Base-by-base conservation (phyloP, 2,888 invertebrate genomes). In the Aporophyla nigra region DNA sequence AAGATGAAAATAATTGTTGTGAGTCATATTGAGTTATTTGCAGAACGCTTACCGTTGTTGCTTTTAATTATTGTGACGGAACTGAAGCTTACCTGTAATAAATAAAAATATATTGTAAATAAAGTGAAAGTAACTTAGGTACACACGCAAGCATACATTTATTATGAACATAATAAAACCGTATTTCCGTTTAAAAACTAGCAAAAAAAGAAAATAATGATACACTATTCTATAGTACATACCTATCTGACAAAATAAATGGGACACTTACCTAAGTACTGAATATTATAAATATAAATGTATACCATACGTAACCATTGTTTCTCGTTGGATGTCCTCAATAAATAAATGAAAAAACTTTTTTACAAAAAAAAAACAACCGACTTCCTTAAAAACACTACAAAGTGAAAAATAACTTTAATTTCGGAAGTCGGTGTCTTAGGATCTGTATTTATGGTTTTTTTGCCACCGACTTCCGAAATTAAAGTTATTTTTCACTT, bases 21-120 rank as follows among this genome's bases (percentile, higher is more conserved):
- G 43, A 67, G 9, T 33, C 56, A n/a, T 54, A 40, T 10, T 49
- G 43, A 19, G 21, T 67, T 54, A 51, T 68, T 63, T 76, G 62
- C 24, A 67, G 56, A 53, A 71, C 21, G 72, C 73, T 84, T 82
- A 84, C 84, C 71, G 46, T 58, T 78, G 46, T 67, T 69, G 7
- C 49, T 54, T n/a, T 40, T 58, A 71, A 63, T 54, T 49, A 53
- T 46, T 66, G 62, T 78, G 72, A 24, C 49, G 40, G 65, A 62
- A 74, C 46, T 24, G 78, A 46, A 74, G 68, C 78, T 85, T 90
- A 90, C 90, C 90, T 90, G 90, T 16, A 84, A 88, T 67, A 74
- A 68, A 79, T 79, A 82, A 61, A 69, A 72, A 72, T 21, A 33
- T 7, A 14, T 43, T 43, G 6, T 71, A 63, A 76, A 14, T 43